phyloP scores from a whole-genome alignment of 2,888 invertebrate genomes.

The Busseola fusca region DNA sequence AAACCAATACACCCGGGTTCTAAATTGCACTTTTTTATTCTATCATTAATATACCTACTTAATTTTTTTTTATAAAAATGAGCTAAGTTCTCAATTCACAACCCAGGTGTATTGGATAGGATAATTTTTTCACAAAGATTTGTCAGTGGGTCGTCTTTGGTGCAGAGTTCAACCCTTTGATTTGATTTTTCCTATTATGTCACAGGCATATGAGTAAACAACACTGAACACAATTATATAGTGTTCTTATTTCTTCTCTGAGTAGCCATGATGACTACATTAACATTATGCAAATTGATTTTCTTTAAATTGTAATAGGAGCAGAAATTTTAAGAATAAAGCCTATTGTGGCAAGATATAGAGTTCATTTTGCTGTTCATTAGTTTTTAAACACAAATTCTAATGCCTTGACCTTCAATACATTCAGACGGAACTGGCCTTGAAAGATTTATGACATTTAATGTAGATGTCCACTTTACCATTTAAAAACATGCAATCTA shows the following conservation, averaged over 20 bases:
- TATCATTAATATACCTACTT: too few relatives aligned
- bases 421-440: constrained; percentile 19
- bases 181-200: background rate
- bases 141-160: too few relatives aligned
- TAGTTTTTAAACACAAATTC: constrained; percentile 4
- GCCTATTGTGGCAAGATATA: constrained; percentile 1
- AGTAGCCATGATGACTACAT: constrained; percentile 4
- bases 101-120: too few relatives aligned
- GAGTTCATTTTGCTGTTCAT: constrained; percentile 24
- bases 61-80: too few relatives aligned
- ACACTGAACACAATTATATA: constrained; percentile 1
- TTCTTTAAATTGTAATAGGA: background rate
- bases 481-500: constrained; percentile 2
- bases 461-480: constrained; percentile 9
- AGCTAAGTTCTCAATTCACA: too few relatives aligned
- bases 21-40: background rate
- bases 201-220: background rate
- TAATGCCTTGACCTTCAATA: constrained; percentile 35
- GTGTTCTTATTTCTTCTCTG: constrained; percentile 3
- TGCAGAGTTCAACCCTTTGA: too few relatives aligned
- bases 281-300: constrained; percentile 36
- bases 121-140: background rate
- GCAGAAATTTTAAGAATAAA: background rate
- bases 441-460: constrained; percentile 1
- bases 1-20: too few relatives aligned